Conservation (phyloP, 2,888 invertebrate genomes). For the Notocelia uddmanniana region DNA sequence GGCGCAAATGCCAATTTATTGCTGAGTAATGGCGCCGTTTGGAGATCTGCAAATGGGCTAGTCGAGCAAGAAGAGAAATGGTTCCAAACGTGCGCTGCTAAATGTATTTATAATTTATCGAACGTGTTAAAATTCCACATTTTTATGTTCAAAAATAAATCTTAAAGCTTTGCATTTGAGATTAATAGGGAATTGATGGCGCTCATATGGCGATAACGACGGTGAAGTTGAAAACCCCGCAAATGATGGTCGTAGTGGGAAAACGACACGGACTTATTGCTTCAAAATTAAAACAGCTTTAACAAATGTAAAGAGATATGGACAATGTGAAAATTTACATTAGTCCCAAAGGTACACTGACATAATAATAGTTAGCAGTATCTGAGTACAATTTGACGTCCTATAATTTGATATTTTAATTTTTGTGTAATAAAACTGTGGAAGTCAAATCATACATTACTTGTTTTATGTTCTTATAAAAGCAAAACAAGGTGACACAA, state of each 20-base stretch:
- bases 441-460: not conserved
- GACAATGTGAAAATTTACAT: no score
- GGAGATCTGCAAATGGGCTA: constrained; percentile 85
- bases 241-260: not conserved
- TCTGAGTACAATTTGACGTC: no score
- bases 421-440: no score
- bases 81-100: constrained; percentile 78
- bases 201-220: constrained; percentile 29
- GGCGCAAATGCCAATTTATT: constrained; percentile 85
- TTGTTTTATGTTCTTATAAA: no score
- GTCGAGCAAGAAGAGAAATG: constrained; percentile 84
- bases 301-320: no score
- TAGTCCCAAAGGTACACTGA: no score
- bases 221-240: constrained; percentile 4
- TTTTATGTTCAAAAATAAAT: constrained; percentile 60
- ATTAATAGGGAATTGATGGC: constrained; percentile 27
- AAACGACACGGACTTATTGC: not conserved
- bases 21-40: constrained; percentile 85
- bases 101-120: constrained; percentile 85
- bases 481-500: no score
- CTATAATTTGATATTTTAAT: not conserved
- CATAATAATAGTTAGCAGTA: no score
- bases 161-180: constrained; percentile 18
- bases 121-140: constrained; percentile 76
- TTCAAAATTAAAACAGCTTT: not conserved